Conservation (phyloP, 2,113 vertebrate genomes). For the Lathamus discolor region DNA sequence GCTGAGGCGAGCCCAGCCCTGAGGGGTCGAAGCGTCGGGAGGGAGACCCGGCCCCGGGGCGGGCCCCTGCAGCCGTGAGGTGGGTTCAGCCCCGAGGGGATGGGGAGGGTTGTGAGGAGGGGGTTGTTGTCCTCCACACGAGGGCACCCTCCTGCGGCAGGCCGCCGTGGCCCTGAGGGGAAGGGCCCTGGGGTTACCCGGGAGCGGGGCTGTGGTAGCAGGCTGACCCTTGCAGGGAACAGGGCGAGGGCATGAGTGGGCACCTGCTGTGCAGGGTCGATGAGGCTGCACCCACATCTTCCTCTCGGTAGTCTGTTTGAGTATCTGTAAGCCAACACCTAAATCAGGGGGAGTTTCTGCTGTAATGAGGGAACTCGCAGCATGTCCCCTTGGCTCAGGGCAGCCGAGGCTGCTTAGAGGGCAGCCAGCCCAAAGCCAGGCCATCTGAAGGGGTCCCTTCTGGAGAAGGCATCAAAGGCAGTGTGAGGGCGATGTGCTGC, state of each 20-base stretch:
- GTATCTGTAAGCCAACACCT: background rate
- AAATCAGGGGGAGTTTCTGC: background rate
- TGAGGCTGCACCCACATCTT: accelerated
- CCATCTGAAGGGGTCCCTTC: no score
- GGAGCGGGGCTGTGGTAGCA: background rate
- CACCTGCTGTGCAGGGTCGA: background rate
- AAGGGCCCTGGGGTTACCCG: accelerated
- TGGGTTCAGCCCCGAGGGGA: no score
- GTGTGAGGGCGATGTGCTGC: accelerated
- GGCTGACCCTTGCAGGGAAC: background rate
- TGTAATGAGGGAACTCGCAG: background rate
- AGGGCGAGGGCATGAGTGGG: background rate
- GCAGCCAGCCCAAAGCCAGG: accelerated
- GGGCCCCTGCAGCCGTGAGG: background rate
- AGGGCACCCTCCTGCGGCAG: accelerated
- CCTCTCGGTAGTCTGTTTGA: background rate
- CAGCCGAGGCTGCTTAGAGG: background rate
- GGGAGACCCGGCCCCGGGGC: accelerated
- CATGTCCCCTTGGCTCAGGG: accelerated
- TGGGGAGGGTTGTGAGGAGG: accelerated
- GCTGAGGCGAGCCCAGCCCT: background rate
- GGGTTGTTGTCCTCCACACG: accelerated
- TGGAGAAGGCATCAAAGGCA: background rate
- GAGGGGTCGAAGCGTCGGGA: accelerated
- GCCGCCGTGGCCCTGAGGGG: accelerated